A percentile compares a stretch with the other conserved stretches of the same genome.
Conservation (phyloP, 2,888 invertebrate species). For the Zonitis immaculata region DNA sequence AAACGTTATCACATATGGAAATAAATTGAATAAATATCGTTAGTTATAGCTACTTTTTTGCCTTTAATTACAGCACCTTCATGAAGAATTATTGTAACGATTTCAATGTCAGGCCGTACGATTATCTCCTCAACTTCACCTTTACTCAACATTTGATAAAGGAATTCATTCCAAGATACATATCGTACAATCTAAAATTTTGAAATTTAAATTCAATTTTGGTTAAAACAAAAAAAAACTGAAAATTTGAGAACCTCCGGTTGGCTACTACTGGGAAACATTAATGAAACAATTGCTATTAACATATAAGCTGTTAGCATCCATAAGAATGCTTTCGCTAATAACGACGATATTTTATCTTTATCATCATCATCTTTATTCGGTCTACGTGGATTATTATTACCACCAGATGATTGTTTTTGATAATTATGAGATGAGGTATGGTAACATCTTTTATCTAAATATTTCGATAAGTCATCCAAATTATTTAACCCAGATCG, state of each 20-base stretch:
- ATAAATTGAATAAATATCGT: no score
- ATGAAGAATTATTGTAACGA: slow-evolving; percentile 78
- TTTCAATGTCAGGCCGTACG: slow-evolving; percentile 77
- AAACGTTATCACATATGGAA: no score
- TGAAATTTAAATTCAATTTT: no score
- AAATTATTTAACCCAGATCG: slow-evolving; percentile 52
- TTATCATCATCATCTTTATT: slow-evolving; percentile 58
- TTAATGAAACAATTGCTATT: slow-evolving; percentile 64
- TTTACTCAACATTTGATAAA: slow-evolving; percentile 87
- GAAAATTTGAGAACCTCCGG: slow-evolving; percentile 58
- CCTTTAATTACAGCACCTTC: slow-evolving; percentile 87
- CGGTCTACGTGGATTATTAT: slow-evolving; percentile 39
- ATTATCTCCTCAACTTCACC: slow-evolving; percentile 90
- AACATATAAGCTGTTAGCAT: slow-evolving; percentile 71
- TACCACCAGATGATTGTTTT: slow-evolving; percentile 16
- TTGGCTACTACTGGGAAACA: slow-evolving; percentile 66
- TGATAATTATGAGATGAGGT: slow-evolving; percentile 29
- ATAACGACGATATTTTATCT: slow-evolving; percentile 64
- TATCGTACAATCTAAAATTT: slow-evolving; percentile 62
- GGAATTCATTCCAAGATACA: slow-evolving; percentile 96
- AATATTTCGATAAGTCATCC: slow-evolving; percentile 35
- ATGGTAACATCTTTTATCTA: slow-evolving; percentile 34
- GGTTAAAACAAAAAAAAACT: no score
- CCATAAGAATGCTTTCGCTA: slow-evolving; percentile 77
- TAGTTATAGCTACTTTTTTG: slow-evolving; percentile 60